A percentile compares a stretch with the other conserved stretches of the same genome.
Conservation (phyloP, 2,113 vertebrate genomes). For the Centropus unirufus region DNA sequence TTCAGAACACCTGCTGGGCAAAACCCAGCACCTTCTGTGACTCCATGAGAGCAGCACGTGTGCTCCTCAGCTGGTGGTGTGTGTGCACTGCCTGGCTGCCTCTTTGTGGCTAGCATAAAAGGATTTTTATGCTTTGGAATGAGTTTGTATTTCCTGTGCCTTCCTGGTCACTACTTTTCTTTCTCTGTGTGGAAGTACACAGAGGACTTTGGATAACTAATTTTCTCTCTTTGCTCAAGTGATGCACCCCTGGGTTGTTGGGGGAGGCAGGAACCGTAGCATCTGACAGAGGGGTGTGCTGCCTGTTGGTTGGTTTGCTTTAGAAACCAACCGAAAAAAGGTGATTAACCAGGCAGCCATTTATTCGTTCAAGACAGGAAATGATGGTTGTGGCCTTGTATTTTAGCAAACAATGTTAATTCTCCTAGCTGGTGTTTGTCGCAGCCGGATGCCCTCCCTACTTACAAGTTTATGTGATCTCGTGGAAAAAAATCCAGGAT, state of each 20-base stretch:
- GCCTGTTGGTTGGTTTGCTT: neutral
- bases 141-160: neutral
- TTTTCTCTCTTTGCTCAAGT: neutral
- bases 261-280: neutral
- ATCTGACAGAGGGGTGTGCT: neutral
- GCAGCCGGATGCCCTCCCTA: conserved; percentile 4
- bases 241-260: neutral
- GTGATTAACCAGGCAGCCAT: neutral
- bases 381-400: neutral
- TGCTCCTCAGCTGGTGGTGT: neutral
- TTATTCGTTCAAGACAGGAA: neutral
- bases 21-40: neutral
- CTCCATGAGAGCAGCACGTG: neutral
- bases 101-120: neutral
- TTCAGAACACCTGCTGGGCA: neutral
- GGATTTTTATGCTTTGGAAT: neutral
- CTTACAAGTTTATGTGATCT: neutral
- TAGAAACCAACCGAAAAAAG: neutral
- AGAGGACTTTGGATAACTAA: neutral
- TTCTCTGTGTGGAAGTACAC: neutral
- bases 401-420: conserved; percentile 49
- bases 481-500: neutral
- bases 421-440: conserved; percentile 42
- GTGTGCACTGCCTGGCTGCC: fast-evolving
- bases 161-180: neutral